A percentile compares a stretch with the other conserved stretches of the same genome.
These are phyloP conservation scores for Crotalus adamanteus DNA, from an alignment of 2,797 vertebrate species.

Conservation along the genomic window DNA sequence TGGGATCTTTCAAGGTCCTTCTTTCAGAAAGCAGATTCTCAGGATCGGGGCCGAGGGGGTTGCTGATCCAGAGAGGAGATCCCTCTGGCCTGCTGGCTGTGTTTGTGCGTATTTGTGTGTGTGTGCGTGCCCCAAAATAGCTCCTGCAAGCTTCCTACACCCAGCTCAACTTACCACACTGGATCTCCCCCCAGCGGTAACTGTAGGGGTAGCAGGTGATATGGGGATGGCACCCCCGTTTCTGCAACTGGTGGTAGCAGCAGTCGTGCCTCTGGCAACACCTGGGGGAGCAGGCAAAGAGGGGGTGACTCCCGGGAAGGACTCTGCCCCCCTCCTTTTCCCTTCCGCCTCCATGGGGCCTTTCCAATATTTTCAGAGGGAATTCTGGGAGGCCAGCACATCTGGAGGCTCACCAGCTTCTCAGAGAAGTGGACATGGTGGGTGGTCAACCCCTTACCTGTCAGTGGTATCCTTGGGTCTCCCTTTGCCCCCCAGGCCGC, in stretches of 20 bases:
- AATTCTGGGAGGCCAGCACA: not conserved
- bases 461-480: conserved; percentile 62
- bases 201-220: fast-evolving
- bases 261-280: conserved; percentile 50
- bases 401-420: not conserved
- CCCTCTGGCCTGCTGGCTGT: too few species aligned
- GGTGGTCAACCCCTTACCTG: conserved; percentile 46
- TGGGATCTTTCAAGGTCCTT: too few species aligned
- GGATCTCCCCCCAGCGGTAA: fast-evolving
- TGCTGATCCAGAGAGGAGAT: too few species aligned
- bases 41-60: too few species aligned
- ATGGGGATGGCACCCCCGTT: fast-evolving
- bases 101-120: not conserved
- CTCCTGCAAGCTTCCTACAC: not conserved
- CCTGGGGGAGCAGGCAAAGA: not conserved
- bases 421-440: not conserved
- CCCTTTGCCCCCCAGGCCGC: conserved; percentile 63
- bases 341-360: not conserved
- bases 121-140: too few species aligned
- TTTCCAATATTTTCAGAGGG: not conserved
- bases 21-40: too few species aligned
- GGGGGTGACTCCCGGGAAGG: not conserved
- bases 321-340: not conserved
- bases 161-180: not conserved
- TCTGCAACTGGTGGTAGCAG: conserved; percentile 7